Conservation (phyloP, 2,797 vertebrate species). For the Macroramphosus scolopax region DNA sequence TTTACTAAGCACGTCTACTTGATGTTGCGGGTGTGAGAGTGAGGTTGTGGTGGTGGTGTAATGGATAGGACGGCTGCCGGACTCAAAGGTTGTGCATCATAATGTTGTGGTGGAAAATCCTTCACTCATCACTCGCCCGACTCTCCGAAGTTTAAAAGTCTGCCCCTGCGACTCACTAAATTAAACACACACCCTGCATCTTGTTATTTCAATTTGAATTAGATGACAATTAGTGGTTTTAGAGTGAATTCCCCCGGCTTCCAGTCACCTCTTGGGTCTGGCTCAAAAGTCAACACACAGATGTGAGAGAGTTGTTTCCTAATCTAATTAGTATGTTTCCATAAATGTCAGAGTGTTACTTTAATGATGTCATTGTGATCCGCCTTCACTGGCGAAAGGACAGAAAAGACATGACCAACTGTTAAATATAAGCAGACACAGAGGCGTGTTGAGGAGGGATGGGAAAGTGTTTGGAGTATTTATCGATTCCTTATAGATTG, state of each 20-base stretch:
- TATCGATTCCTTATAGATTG: no score
- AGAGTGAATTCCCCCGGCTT: background rate
- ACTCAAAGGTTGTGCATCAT: slow-evolving; percentile 10
- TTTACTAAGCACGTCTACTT: background rate
- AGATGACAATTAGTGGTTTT: slow-evolving; percentile 4
- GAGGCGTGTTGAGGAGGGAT: no score
- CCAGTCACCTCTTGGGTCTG: slow-evolving; percentile 1
- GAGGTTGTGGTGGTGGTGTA: background rate
- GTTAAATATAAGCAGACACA: no score
- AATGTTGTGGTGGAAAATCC: slow-evolving; percentile 14
- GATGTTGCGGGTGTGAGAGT: background rate
- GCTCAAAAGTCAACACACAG: slow-evolving; percentile 8
- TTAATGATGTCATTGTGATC: no score
- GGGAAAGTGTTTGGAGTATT: no score
- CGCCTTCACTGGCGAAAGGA: no score
- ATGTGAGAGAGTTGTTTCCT: slow-evolving; percentile 8
- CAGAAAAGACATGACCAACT: no score
- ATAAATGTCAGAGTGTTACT: slow-evolving; percentile 8
- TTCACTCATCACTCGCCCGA: slow-evolving; percentile 1
- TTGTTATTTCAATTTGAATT: slow-evolving; percentile 5
- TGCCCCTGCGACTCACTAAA: background rate
- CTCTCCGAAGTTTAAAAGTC: background rate
- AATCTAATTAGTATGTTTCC: slow-evolving; percentile 12
- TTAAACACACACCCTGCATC: background rate
- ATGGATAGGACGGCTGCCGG: slow-evolving; percentile 11